Base-by-base conservation (phyloP, 2,797 vertebrate species). In the Melanotaenia nigrans region DNA sequence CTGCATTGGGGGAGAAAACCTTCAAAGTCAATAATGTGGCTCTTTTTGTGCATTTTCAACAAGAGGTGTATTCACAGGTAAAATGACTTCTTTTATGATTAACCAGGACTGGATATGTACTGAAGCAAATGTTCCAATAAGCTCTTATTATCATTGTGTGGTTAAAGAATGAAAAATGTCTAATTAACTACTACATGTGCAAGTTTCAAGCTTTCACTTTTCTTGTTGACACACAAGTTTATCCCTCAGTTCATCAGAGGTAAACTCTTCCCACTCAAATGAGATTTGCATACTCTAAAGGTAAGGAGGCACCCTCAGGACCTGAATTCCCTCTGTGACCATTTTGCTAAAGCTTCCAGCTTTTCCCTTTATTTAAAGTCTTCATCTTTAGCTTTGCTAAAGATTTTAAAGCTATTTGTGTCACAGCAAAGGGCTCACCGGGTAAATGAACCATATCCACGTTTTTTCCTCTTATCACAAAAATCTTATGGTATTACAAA, bases 211-310 rank as follows among this genome's bases (percentile, higher is more conserved):
- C 45, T 65, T 54, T 72, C 5, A 1, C 33, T 57, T 71, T 14
- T 40, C 38, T 40, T 13, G 60, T 22, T 70, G 62, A 77, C 78
- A 77, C 75, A 85, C 40, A 70, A 65, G 71, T 75, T 87, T 81
- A 68, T 87, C 72, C 84, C 79, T 86, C 82, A 84, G 82, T 89
- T 92, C 81, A 89, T 90, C 89, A 86, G 79, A 82, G 68, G 71
- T 81, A 92, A 92, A 92, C 87, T 89, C 51, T 65, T 45, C 69
- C 65, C 58, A 32, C 68, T 84, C 87, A 89, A 87, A 61, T 42
- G 70, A 81, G 87, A 58, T 70, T 85, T 40, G 66, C 78, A 79
- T 55, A 81, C 82, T 74, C 30, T 25, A 13, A 18, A 53, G 58
- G 24, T 45, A 33, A 22, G 66, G 53, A 62, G 32, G 59, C 49